phyloP scores from a whole-genome alignment of 2,113 vertebrate genomes.

The Scortum barcoo region DNA sequence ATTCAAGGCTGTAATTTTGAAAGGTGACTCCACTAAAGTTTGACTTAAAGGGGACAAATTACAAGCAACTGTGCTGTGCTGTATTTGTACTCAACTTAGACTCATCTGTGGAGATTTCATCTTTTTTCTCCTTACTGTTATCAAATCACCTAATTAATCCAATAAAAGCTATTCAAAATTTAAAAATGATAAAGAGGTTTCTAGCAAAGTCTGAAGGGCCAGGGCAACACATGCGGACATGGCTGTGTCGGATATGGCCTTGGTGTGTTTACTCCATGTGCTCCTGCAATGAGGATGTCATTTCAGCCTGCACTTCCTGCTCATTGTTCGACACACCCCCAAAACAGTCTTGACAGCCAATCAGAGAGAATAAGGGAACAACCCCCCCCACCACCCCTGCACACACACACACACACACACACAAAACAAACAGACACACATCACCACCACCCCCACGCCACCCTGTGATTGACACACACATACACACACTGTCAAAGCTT shows the following conservation, averaged over 20 bases:
- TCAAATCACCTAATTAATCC: not conserved
- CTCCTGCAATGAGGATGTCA: conserved; percentile 55
- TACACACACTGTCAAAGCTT: conserved; percentile 19
- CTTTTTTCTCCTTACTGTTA: not conserved
- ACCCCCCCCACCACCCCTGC: not conserved
- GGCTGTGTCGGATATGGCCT: conserved; percentile 22
- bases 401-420: conserved; percentile 31
- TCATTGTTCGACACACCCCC: conserved; percentile 53
- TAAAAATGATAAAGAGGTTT: not conserved
- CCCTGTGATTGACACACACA: conserved; percentile 53
- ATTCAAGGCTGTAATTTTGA: conserved; percentile 15
- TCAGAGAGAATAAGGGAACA: conserved; percentile 34
- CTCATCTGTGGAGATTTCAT: not conserved
- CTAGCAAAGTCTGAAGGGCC: too few relatives aligned
- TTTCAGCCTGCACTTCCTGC: conserved; percentile 68
- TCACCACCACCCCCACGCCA: not conserved
- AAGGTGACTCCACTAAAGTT: not conserved
- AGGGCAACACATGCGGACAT: conserved; percentile 11
- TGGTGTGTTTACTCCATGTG: conserved; percentile 76
- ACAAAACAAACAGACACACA: too few relatives aligned
- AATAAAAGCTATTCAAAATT: not conserved
- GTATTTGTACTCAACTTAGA: not conserved
- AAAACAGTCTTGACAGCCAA: conserved; percentile 72
- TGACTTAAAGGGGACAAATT: not conserved
- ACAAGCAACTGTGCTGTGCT: not conserved